These are phyloP conservation scores for Aselliscus stoliczkanus DNA, from an alignment of 2,797 vertebrate species.

Conservation along the genomic window DNA sequence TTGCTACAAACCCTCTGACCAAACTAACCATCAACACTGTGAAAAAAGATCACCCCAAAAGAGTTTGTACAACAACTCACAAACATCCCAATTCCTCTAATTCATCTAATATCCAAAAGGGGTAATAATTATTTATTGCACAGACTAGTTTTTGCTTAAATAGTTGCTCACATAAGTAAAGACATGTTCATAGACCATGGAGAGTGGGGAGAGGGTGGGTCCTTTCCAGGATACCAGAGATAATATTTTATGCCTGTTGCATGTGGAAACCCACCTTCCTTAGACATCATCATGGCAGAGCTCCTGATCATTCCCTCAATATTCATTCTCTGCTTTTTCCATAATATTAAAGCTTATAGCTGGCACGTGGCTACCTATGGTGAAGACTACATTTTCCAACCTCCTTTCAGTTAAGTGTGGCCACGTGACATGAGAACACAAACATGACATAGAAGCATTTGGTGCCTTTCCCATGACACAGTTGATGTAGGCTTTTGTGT, in stretches of 20 bases:
- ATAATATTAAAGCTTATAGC: too few relatives aligned
- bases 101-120: neutral
- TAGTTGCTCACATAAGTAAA: neutral
- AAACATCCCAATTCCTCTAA: neutral
- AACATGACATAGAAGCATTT: neutral
- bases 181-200: neutral
- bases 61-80: neutral
- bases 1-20: neutral
- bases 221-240: neutral
- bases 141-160: neutral
- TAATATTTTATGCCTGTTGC: neutral
- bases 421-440: neutral
- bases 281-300: neutral
- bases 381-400: neutral
- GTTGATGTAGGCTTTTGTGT: neutral
- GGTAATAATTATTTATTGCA: too few relatives aligned
- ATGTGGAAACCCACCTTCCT: neutral
- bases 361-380: too few relatives aligned
- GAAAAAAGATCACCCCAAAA: neutral
- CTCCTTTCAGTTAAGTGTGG: neutral
- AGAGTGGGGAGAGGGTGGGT: neutral
- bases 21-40: neutral
- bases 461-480: neutral
- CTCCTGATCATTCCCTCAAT: neutral
- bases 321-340: neutral